Base-by-base conservation (phyloP, 2,888 invertebrate species). In the Dichetophora obliterata region DNA sequence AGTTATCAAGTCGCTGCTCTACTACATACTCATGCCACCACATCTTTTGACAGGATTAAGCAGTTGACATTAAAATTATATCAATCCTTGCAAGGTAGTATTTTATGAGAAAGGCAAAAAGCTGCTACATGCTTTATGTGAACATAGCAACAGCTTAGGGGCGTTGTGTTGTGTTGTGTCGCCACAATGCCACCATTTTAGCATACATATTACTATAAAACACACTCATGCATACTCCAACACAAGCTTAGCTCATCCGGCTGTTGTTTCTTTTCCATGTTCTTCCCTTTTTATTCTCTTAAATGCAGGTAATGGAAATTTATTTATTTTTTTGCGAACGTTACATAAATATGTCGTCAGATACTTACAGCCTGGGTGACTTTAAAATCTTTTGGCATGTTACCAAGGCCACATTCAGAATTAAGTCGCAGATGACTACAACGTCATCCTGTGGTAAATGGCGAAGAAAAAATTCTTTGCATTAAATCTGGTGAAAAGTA, bases 61-160 rank as follows among this genome's bases (percentile, higher is more conserved):
- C 59, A 27, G 59, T 59, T 59, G 59, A 59, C 59, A 59, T 59
- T 59, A 59, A 59, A 59, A 59, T 54, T 54, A 22, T 54, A 27
- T 24, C 59, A 24, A 54, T 19, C 11, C 43, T 43, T 43, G 43
- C 43, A 11, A 43, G 43, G 43, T 43, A 11, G 4, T 59, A 4
- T 27, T 59, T 59, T 14, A 59, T 24, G 4, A 59, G 19, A 54
- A 54, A 54, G 11, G 24, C 27, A 59, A 59, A 24, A 59, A 27
- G 14, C 43, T 43, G 43, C 14, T 43, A 43, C 43, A 43, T 43
- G 43, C 43, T 11, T 14, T 37, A 37, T 57, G 24, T 24, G 11
- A 2, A 59, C 27, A 59, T 27, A 59, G 59, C 59, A 22, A 54
- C 54, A n/a, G 19, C 59, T 14, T 22, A 59, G 5, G 14, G 14